Base-by-base conservation (phyloP, 2,113 vertebrate genomes). In the Lepisosteus osseus region DNA sequence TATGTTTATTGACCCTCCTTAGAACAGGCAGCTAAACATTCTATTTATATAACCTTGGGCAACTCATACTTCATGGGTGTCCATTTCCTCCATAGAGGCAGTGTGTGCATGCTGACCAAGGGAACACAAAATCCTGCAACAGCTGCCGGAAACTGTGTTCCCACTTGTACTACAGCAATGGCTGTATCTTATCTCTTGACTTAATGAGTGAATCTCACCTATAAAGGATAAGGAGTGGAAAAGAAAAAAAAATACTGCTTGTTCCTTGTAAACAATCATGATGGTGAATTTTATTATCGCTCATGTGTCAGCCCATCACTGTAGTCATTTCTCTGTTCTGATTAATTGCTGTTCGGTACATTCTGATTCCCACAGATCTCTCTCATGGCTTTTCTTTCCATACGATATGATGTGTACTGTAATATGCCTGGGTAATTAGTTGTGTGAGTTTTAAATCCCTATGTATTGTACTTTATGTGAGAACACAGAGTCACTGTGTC, bases 331-430 rank as follows among this genome's bases (percentile, higher is more conserved):
- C 78, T 77, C 82, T 86, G 83, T 81, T 77, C 79, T 63, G 77
- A 78, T 82, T 83, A 85, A 85, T 82, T 83, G 76, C 81, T 29
- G 47, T 51, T 51, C 47, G 5, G 47, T 51, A 51, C 47, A 51
- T 51, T 51, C 9, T 51, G 47, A 5, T 51, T 9, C 47, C 80
- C 75, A 83, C 75, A 72, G 81, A 76, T 85, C 80, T 81, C 82
- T 85, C 82, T 85, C 84, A 82, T 86, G 84, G 82, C 80, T 80
- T 86, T 80, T 86, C 81, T 29, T 29, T 29, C 80, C 79, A 81
- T 83, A 82, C 83, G 77, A 83, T 86, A 81, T 78, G 76, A 67
- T 80, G 72, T 83, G 84, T 81, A 81, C 82, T 74, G 72, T 76
- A 79, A 78, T 63, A 68, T 79, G 80, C 73, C 67, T 82, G 71